Evolutionary conservation across 1,140 invertebrate species (phyloP), one percentile per base, ranked within the genome.

Genomic region (Heliothis subflexa): DNA sequence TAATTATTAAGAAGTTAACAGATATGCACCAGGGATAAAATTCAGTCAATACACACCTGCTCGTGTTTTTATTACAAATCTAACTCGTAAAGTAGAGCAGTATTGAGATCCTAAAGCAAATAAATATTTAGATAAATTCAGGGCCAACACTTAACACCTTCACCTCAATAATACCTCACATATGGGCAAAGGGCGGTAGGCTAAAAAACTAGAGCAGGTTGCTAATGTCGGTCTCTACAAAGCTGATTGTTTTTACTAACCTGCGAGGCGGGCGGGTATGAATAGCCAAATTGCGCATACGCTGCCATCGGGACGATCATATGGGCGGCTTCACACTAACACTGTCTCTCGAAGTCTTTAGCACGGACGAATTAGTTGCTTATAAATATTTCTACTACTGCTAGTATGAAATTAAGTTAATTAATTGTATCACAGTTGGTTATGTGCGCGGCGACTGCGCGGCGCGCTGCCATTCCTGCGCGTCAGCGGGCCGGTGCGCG

Each of bases 201-300:
- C 33, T 40, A 13, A 59, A 11, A 10, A 13, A 28, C 12, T 14
- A 13, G 25, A 59, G 21, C 12, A 59, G 5, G 21, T 2, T 13
- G 10, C 7, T 13, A 59, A 13, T 10, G 5, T 7, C 1, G 4
- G 7, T 1, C 21, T 4, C 13, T 25, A 59, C 0, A 0, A 25
- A 59, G 11, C 18, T 18, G 21, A 40, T 9, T 13, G 50, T 61
- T 9, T 25, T 33, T 72, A 91, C 88, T 89, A 79, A 97, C 97
- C 97, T 97, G 97, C 80, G 97, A 97, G 88, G 97, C 96, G 95
- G 97, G 95, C 94, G 97, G 96, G 95, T 97, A 97, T 72, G 96
- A 96, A 93, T 97, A 97, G 95, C 97, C 97, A 95, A 97, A 97
- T 95, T 97, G 97, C 89, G 97, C 96, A 95, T 97, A 97, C 83